Evolutionary conservation across 2,113 vertebrate genomes (phyloP).

Genomic region (Acrocephalus kingi): DNA sequence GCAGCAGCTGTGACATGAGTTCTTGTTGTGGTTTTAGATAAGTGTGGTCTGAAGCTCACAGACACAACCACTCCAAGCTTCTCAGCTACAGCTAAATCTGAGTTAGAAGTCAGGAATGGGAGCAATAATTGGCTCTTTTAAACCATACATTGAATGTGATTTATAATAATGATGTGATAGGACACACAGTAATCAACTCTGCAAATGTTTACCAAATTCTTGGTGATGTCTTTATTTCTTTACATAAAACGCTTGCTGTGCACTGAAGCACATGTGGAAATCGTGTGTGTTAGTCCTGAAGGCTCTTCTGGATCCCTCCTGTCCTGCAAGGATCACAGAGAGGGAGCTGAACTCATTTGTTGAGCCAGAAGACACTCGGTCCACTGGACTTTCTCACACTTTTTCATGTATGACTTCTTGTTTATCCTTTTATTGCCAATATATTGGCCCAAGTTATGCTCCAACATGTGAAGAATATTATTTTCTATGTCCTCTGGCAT

Average conservation of each 20-base stretch:
- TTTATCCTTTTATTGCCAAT: background rate
- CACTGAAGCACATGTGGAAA: background rate
- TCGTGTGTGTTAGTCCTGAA: background rate
- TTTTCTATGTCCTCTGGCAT: background rate
- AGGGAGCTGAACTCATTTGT: background rate
- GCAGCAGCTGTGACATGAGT: background rate
- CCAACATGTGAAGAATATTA: background rate
- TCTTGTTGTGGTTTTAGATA: background rate
- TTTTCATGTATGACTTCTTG: background rate
- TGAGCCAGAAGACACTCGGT: rapidly evolving
- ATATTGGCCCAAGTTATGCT: background rate
- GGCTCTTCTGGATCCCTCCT: background rate
- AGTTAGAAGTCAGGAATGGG: background rate
- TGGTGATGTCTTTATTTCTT: background rate
- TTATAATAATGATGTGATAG: background rate
- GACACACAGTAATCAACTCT: background rate
- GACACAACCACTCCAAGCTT: background rate
- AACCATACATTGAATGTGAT: background rate
- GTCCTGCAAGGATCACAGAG: background rate
- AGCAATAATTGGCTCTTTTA: background rate
- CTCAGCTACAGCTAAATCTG: background rate
- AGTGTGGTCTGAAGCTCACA: background rate
- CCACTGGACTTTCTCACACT: background rate
- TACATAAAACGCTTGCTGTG: background rate
- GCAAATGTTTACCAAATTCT: background rate